These are phyloP conservation scores for Dromius quadrimaculatus DNA, from an alignment of 2,888 invertebrate genomes.

Conservation along the genomic window DNA sequence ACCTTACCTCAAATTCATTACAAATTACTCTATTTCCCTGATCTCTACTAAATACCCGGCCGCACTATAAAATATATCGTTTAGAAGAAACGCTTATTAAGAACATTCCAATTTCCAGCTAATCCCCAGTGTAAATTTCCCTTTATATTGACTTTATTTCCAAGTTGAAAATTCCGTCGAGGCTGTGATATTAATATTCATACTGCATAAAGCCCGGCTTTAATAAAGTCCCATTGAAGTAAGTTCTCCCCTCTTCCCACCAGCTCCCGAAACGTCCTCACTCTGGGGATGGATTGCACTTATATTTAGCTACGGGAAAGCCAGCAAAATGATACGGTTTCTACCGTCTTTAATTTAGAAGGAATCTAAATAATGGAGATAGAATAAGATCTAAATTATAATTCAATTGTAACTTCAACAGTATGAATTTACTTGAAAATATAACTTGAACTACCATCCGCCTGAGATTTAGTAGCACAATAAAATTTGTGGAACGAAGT, in stretches of 20 bases:
- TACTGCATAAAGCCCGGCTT: slow-evolving; percentile 41
- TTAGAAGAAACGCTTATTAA: neutral
- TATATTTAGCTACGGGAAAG: slow-evolving; percentile 5
- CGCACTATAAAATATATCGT: slow-evolving; percentile 28
- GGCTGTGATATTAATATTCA: slow-evolving; percentile 49
- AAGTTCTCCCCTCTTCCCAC: neutral
- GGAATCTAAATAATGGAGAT: too few relatives aligned
- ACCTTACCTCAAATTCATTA: too few relatives aligned
- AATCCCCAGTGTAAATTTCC: slow-evolving; percentile 41
- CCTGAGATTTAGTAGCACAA: too few relatives aligned
- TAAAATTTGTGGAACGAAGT: too few relatives aligned
- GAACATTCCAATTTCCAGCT: slow-evolving; percentile 11
- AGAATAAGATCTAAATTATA: too few relatives aligned
- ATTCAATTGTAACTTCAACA: too few relatives aligned
- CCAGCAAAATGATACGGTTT: slow-evolving; percentile 15
- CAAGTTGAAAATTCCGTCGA: slow-evolving; percentile 28
- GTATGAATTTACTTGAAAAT: too few relatives aligned
- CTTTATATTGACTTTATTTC: slow-evolving; percentile 38
- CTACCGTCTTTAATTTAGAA: neutral
- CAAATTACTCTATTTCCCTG: too few relatives aligned
- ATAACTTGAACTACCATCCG: too few relatives aligned
- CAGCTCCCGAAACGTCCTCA: neutral
- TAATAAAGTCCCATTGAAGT: slow-evolving; percentile 46
- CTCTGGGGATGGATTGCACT: neutral
- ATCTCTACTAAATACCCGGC: too few relatives aligned